Evolutionary conservation across 2,888 invertebrate species (phyloP).

Genomic region (Perithous albicinctus): DNA sequence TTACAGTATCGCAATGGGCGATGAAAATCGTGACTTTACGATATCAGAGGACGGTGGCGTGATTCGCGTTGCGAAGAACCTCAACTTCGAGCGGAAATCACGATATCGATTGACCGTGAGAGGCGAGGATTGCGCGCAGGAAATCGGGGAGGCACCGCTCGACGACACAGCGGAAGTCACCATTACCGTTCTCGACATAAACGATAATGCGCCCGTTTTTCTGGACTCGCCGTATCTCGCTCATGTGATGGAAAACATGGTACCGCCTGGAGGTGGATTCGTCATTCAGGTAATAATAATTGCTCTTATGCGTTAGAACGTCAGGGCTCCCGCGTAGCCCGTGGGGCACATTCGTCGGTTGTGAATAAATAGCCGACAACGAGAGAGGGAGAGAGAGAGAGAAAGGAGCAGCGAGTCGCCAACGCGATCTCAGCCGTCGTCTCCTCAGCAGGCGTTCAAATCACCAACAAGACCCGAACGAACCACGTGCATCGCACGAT

Average conservation of each 20-base stretch:
- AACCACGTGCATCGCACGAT: not conserved
- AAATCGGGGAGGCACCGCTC: constrained; percentile 86
- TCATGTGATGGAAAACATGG: constrained; percentile 96
- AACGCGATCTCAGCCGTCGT: not conserved
- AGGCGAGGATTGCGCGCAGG: constrained; percentile 94
- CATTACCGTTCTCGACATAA: constrained; percentile 95
- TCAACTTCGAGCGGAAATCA: constrained; percentile 96
- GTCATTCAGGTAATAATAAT: constrained; percentile 85
- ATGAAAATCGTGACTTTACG: constrained; percentile 95
- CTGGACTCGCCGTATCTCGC: constrained; percentile 97
- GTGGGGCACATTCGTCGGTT: not conserved
- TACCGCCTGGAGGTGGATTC: constrained; percentile 91
- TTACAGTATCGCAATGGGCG: constrained; percentile 95
- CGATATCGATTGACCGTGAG: constrained; percentile 93
- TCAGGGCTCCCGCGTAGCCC: constrained; percentile 6
- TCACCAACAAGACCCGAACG: not conserved
- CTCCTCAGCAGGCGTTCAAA: constrained; percentile 4
- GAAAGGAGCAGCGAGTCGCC: too few relatives aligned
- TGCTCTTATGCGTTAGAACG: constrained; percentile 3
- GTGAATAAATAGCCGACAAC: not conserved
- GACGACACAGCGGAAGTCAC: constrained; percentile 93
- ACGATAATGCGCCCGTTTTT: constrained; percentile 97
- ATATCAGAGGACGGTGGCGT: constrained; percentile 97
- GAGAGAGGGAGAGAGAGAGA: too few relatives aligned
- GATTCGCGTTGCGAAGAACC: constrained; percentile 95